A percentile compares a stretch with the other conserved stretches of the same genome.
Conservation (phyloP, 1,140 invertebrate genomes). For the Drosophila nannoptera region DNA sequence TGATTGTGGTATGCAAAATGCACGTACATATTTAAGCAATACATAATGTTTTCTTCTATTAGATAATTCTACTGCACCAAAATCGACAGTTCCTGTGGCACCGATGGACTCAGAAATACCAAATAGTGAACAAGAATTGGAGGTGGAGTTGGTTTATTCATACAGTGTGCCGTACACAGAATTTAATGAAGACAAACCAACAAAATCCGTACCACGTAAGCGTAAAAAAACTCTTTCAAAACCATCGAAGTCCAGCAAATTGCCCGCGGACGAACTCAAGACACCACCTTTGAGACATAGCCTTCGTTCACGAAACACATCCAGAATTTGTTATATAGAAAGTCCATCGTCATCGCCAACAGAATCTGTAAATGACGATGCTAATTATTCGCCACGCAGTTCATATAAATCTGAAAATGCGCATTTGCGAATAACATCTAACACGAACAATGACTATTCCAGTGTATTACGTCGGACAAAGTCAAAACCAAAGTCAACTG, state of each 20-base stretch:
- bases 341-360: not conserved
- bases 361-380: not conserved
- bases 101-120: not conserved
- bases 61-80: not conserved
- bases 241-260: not conserved
- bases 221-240: not conserved
- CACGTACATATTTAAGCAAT: not conserved
- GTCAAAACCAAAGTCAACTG: constrained; percentile 8
- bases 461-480: too few species aligned
- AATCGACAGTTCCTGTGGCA: not conserved
- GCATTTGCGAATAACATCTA: too few species aligned
- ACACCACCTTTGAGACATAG: not conserved
- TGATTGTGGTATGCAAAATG: not conserved
- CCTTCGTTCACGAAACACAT: constrained; percentile 3
- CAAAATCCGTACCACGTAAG: constrained; percentile 1
- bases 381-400: too few species aligned
- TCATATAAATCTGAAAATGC: too few species aligned
- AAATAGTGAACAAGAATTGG: not conserved
- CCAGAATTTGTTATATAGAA: constrained; percentile 9
- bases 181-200: not conserved
- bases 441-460: too few species aligned
- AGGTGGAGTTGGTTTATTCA: not conserved
- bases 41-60: not conserved
- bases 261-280: not conserved
- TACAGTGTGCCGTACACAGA: not conserved